Percentiles rank a stretch among this genome's conserved stretches.
phyloP scores from a whole-genome alignment of 2,113 vertebrate species.

The Siphamia tubifer region DNA sequence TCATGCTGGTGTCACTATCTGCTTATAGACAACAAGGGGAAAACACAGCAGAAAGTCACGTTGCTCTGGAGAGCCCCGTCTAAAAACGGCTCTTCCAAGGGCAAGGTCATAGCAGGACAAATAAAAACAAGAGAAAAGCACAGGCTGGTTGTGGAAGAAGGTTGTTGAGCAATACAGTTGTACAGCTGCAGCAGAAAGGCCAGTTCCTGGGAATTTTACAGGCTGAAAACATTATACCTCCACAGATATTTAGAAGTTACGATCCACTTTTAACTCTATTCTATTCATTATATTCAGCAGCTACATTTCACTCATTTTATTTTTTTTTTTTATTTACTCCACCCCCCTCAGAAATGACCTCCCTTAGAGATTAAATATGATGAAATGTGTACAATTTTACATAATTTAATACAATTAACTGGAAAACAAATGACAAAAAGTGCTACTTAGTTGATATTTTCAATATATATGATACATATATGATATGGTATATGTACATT shows the following conservation, averaged over 20 bases:
- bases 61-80: slow-evolving; percentile 32
- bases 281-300: too few species aligned
- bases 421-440: too few species aligned
- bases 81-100: slow-evolving; percentile 73
- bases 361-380: too few species aligned
- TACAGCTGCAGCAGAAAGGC: slow-evolving; percentile 64
- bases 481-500: too few species aligned
- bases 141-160: not conserved
- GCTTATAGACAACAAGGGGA: not conserved
- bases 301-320: too few species aligned
- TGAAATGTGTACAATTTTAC: too few species aligned
- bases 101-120: slow-evolving; percentile 78
- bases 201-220: slow-evolving; percentile 76
- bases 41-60: slow-evolving; percentile 5
- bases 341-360: too few species aligned
- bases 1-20: not conserved
- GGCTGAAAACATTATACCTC: slow-evolving; percentile 65
- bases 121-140: slow-evolving; percentile 59
- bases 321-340: too few species aligned
- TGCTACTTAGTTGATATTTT: too few species aligned
- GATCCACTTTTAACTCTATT: too few species aligned
- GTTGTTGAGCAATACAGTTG: slow-evolving; percentile 48
- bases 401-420: too few species aligned
- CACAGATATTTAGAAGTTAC: slow-evolving; percentile 13
- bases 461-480: too few species aligned